These are phyloP conservation scores for Cistogaster globosa DNA, from an alignment of 2,888 invertebrate species.

Conservation along the genomic window DNA sequence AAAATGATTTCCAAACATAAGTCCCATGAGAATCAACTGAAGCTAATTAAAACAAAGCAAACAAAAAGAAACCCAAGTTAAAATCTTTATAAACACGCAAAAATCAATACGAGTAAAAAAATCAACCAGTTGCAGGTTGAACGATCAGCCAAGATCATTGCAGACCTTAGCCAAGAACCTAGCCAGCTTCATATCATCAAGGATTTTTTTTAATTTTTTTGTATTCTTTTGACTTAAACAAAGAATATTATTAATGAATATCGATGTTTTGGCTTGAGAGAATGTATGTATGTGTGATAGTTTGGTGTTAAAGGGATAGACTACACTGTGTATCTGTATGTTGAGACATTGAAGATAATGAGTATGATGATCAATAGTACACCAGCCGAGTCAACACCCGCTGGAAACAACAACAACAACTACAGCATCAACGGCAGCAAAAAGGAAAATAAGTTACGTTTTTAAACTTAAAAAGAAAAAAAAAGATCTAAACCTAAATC, in stretches of 20 bases:
- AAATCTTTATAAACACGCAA: slow-evolving; percentile 16
- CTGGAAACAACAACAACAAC: slow-evolving; percentile 25
- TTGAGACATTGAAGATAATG: slow-evolving; percentile 1
- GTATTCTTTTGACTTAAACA: background rate
- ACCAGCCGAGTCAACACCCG: slow-evolving; percentile 58
- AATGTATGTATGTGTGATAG: background rate
- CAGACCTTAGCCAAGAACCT: background rate
- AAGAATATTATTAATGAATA: slow-evolving; percentile 46
- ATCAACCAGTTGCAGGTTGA: background rate
- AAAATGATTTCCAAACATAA: slow-evolving; percentile 53
- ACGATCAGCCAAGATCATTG: slow-evolving; percentile 11
- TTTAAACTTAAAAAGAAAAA: slow-evolving; percentile 1
- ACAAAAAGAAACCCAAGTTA: background rate
- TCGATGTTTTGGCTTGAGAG: slow-evolving; percentile 13
- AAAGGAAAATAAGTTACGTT: too few relatives aligned
- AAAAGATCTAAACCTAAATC: slow-evolving; percentile 14
- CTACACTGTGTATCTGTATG: background rate
- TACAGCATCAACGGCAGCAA: too few relatives aligned
- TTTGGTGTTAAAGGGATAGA: slow-evolving; percentile 17
- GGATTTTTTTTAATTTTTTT: background rate
- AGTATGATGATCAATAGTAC: slow-evolving; percentile 56
- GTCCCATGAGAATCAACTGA: slow-evolving; percentile 63
- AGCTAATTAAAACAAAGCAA: slow-evolving; percentile 65
- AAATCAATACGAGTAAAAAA: slow-evolving; percentile 46
- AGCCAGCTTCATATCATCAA: background rate